These are phyloP conservation scores for Climacteris rufus DNA, from an alignment of 2,113 vertebrate species.

Conservation along the genomic window DNA sequence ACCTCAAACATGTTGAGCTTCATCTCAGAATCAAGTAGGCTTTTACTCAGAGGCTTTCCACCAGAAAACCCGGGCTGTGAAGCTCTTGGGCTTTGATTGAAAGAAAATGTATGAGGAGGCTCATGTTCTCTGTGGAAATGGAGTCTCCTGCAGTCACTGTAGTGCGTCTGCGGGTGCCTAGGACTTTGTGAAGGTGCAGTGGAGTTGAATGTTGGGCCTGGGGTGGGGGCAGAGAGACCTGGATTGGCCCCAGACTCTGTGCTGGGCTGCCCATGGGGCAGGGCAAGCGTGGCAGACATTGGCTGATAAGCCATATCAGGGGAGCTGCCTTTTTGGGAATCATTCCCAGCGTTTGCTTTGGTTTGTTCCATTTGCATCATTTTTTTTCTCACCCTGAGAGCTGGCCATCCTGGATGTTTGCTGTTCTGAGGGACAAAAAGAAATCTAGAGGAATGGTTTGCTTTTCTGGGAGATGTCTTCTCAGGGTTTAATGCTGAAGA, in stretches of 20 bases:
- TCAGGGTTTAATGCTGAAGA: neutral
- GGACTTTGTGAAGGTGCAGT: neutral
- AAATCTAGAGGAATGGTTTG: neutral
- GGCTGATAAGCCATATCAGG: fast-evolving
- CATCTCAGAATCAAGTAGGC: neutral
- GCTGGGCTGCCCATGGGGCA: neutral
- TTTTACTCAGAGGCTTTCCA: neutral
- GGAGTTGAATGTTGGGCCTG: neutral
- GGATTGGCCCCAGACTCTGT: neutral
- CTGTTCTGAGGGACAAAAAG: neutral
- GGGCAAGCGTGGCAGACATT: neutral
- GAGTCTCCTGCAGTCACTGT: neutral
- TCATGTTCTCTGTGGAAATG: neutral
- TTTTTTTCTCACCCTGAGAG: neutral
- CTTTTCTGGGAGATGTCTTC: neutral
- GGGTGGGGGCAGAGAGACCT: neutral
- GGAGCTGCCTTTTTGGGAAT: neutral
- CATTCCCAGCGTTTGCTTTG: fast-evolving
- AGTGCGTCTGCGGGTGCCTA: neutral
- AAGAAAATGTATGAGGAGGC: neutral
- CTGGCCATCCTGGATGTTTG: neutral
- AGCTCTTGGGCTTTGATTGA: neutral
- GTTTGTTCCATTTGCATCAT: fast-evolving
- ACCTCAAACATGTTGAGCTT: fast-evolving
- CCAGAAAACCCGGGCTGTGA: neutral